These are phyloP conservation scores for Thalpophila matura DNA, from an alignment of 2,888 invertebrate species.

Conservation along the genomic window DNA sequence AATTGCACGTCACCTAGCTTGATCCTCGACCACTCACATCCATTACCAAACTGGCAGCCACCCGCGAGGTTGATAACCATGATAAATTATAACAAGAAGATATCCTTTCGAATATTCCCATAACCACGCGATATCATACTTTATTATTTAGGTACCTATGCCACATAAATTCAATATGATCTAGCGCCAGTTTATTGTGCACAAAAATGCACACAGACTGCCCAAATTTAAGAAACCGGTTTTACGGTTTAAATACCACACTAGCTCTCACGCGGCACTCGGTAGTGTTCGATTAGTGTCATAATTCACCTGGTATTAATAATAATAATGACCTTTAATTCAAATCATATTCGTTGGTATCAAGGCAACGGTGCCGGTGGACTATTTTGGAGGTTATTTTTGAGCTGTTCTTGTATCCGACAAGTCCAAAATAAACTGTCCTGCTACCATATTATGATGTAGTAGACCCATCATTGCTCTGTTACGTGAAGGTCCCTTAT, in stretches of 20 bases:
- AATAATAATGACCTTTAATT: slow-evolving; percentile 25
- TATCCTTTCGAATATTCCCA: not conserved
- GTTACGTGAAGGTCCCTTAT: no score
- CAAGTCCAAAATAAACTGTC: no score
- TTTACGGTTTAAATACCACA: slow-evolving; percentile 29
- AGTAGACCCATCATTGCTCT: no score
- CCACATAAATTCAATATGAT: slow-evolving; percentile 2
- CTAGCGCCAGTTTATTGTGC: slow-evolving; percentile 14
- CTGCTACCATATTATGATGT: no score
- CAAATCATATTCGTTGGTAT: slow-evolving; percentile 3
- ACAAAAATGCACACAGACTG: slow-evolving; percentile 34
- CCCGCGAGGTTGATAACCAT: no score
- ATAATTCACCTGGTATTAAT: slow-evolving; percentile 16
- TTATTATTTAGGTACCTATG: not conserved
- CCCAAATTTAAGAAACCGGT: slow-evolving; percentile 36
- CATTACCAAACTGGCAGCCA: no score
- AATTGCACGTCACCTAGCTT: no score
- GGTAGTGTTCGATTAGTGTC: slow-evolving; percentile 19
- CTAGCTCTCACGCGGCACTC: slow-evolving; percentile 2
- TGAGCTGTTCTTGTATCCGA: no score
- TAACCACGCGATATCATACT: not conserved
- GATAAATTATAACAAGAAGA: not conserved
- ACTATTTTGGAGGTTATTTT: slow-evolving; percentile 3
- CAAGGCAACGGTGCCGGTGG: slow-evolving; percentile 4
- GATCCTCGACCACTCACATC: no score